These are phyloP conservation scores for Empidonax traillii DNA, from an alignment of 2,113 vertebrate genomes.

Conservation along the genomic window DNA sequence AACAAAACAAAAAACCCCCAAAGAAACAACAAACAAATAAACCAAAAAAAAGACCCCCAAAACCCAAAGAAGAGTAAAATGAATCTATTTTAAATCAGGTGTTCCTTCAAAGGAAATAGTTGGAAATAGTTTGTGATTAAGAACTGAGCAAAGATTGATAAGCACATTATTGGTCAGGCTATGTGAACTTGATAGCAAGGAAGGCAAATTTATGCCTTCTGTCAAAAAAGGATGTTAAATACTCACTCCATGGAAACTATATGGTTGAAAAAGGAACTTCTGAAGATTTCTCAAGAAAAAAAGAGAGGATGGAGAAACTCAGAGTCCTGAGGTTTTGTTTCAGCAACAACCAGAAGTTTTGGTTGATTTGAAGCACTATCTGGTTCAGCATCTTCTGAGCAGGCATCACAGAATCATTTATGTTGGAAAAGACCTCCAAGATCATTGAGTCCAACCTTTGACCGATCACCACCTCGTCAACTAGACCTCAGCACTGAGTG, in stretches of 20 bases:
- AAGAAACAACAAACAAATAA: not conserved
- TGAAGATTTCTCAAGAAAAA: not conserved
- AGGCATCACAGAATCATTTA: not conserved
- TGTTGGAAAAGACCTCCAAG: not conserved
- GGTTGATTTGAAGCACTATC: not conserved
- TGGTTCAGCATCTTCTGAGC: not conserved
- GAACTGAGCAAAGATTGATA: not conserved
- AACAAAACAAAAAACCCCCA: not conserved
- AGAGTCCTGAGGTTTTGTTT: not conserved
- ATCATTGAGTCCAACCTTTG: not conserved
- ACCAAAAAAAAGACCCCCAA: not conserved
- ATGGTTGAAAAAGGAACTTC: not conserved
- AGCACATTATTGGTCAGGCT: not conserved
- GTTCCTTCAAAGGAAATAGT: not conserved
- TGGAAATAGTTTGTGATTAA: not conserved
- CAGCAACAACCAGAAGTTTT: not conserved
- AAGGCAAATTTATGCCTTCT: not conserved
- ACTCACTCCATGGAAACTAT: not conserved
- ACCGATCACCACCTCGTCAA: not conserved
- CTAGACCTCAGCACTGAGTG: not conserved
- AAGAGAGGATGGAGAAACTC: not conserved
- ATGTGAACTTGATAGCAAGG: not conserved
- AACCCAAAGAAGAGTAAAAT: not conserved
- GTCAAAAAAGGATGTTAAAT: not conserved
- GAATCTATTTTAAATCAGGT: not conserved